A percentile compares a stretch with the other conserved stretches of the same genome.
phyloP scores from a whole-genome alignment of 2,888 invertebrate genomes.

The Macrosiphum euphorbiae region DNA sequence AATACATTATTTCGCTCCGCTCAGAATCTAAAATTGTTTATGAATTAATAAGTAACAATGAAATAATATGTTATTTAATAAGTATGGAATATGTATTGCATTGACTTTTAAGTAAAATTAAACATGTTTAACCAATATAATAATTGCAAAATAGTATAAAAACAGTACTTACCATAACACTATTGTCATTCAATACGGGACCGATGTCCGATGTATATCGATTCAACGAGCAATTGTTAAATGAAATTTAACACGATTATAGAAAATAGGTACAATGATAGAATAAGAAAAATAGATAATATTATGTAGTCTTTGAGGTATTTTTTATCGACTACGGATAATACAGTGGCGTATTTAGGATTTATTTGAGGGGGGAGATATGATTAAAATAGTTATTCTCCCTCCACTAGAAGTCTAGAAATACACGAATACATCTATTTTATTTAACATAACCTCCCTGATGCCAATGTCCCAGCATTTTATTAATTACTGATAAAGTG shows the following conservation, averaged over 20 bases:
- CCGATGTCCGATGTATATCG: neutral
- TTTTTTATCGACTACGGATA: neutral
- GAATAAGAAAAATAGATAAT: neutral
- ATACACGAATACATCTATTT: too few relatives aligned
- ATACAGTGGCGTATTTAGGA: too few relatives aligned
- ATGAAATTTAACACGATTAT: neutral
- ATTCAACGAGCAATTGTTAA: neutral
- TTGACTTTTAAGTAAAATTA: neutral
- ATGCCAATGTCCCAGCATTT: too few relatives aligned
- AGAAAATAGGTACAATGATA: neutral
- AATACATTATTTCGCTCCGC: too few relatives aligned
- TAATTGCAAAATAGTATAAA: neutral
- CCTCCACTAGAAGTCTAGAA: too few relatives aligned
- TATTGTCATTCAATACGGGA: neutral
- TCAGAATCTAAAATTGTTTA: neutral
- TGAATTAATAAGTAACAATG: neutral
- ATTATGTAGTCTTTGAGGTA: neutral
- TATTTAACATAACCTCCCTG: too few relatives aligned
- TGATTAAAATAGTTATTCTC: too few relatives aligned
- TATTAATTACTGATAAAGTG: too few relatives aligned
- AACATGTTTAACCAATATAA: neutral
- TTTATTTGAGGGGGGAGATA: too few relatives aligned
- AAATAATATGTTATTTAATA: neutral
- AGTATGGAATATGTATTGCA: neutral
- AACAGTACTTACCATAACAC: neutral